A percentile compares a stretch with the other conserved stretches of the same genome.
These are phyloP conservation scores for Hyperoodon ampullatus DNA, from an alignment of 2,113 vertebrate genomes.

Conservation along the genomic window DNA sequence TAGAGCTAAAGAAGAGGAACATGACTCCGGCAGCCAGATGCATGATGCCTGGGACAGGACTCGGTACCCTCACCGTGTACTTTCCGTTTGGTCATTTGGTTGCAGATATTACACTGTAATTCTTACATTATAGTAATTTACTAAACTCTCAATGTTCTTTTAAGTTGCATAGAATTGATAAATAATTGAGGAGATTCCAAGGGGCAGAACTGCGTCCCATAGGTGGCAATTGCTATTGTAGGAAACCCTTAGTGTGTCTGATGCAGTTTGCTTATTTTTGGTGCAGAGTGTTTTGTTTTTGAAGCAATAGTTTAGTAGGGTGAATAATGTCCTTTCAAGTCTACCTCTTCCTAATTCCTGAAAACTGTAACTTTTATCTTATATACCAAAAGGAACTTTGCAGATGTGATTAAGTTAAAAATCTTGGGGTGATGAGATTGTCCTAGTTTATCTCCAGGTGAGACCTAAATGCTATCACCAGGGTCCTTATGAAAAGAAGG, in stretches of 20 bases:
- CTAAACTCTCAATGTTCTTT: not conserved
- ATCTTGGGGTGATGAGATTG: not conserved
- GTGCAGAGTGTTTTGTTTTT: not conserved
- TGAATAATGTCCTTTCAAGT: not conserved
- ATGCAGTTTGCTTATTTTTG: not conserved
- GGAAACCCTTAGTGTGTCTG: not conserved
- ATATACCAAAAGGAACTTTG: not conserved
- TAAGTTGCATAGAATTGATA: not conserved
- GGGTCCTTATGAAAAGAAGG: not conserved
- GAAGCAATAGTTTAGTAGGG: not conserved
- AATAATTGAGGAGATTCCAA: not conserved
- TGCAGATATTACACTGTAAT: not conserved
- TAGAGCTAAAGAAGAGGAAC: fast-evolving
- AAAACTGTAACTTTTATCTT: not conserved
- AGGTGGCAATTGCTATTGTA: not conserved
- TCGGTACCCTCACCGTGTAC: not conserved
- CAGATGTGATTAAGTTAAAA: not conserved
- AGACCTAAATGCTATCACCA: not conserved
- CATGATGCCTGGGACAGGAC: not conserved
- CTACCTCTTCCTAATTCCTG: no score
- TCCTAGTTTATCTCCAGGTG: not conserved
- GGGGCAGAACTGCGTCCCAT: fast-evolving
- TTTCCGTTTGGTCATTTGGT: not conserved
- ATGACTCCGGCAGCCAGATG: no score
- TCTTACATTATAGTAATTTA: not conserved